phyloP scores from a whole-genome alignment of 1,140 invertebrate genomes.

The Nymphalis io region DNA sequence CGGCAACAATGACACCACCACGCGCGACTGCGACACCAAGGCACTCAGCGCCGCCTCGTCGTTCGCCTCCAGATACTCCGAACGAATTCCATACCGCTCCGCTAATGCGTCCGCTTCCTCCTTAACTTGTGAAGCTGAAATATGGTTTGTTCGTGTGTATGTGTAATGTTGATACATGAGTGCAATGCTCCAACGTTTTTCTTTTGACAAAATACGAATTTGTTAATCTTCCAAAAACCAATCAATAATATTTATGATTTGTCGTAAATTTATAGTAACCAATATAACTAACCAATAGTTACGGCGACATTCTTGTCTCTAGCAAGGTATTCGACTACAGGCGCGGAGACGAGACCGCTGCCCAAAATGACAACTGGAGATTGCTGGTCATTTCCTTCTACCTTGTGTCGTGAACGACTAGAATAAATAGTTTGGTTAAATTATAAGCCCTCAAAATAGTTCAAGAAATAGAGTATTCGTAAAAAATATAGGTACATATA shows the following conservation, averaged over 20 bases:
- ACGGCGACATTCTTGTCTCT: slow-evolving; percentile 90
- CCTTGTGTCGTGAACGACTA: slow-evolving; percentile 82
- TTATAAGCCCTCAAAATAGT: no score
- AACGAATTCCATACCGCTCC: slow-evolving; percentile 89
- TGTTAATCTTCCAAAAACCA: no score
- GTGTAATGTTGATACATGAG: no score
- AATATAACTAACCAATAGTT: slow-evolving; percentile 85
- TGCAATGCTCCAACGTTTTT: no score
- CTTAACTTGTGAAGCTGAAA: slow-evolving; percentile 90
- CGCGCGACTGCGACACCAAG: slow-evolving; percentile 49
- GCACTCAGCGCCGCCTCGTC: slow-evolving; percentile 82
- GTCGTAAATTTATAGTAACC: not conserved
- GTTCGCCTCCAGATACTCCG: slow-evolving; percentile 89
- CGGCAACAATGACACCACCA: slow-evolving; percentile 94
- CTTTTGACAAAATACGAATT: no score
- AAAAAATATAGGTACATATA: no score
- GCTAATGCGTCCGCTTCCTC: slow-evolving; percentile 93
- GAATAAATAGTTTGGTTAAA: slow-evolving; percentile 16
- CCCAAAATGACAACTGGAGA: slow-evolving; percentile 93
- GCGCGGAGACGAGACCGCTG: slow-evolving; percentile 96
- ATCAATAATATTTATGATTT: no score
- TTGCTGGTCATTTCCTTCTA: slow-evolving; percentile 72
- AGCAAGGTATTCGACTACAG: slow-evolving; percentile 96
- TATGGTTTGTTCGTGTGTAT: not conserved
- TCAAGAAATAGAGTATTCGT: no score